Conservation (phyloP, 2,113 vertebrate genomes). For the Elaphurus davidianus region DNA sequence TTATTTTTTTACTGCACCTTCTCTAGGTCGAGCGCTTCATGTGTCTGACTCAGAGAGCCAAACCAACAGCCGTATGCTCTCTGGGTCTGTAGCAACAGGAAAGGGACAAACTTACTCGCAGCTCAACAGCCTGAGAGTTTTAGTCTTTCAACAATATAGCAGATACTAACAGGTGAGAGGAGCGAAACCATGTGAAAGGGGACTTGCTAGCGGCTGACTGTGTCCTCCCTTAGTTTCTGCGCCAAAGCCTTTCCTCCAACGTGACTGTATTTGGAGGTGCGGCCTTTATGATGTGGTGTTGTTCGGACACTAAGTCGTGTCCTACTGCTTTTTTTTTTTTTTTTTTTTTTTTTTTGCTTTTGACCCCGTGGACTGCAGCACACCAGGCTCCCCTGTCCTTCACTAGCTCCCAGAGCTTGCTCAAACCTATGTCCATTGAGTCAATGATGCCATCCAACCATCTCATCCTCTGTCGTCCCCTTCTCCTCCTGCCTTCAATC, state of each 20-base stretch:
- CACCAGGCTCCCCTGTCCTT: background rate
- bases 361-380: background rate
- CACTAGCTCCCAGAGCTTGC: background rate
- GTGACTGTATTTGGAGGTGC: background rate
- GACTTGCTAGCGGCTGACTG: background rate
- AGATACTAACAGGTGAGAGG: background rate
- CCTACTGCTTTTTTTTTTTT: background rate
- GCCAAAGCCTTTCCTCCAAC: background rate
- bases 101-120: background rate
- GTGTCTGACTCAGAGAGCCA: background rate
- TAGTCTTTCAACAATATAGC: background rate
- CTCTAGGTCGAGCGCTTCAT: background rate
- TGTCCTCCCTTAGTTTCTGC: background rate
- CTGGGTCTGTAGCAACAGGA: background rate
- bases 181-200: background rate
- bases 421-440: background rate
- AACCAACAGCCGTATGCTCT: background rate
- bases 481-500: background rate
- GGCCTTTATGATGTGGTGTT: background rate
- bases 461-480: background rate
- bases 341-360: background rate
- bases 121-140: background rate
- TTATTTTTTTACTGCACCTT: background rate
- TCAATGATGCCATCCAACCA: background rate
- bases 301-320: background rate